Conservation (phyloP, 1,140 invertebrate genomes). For the Caerostris extrusa region DNA sequence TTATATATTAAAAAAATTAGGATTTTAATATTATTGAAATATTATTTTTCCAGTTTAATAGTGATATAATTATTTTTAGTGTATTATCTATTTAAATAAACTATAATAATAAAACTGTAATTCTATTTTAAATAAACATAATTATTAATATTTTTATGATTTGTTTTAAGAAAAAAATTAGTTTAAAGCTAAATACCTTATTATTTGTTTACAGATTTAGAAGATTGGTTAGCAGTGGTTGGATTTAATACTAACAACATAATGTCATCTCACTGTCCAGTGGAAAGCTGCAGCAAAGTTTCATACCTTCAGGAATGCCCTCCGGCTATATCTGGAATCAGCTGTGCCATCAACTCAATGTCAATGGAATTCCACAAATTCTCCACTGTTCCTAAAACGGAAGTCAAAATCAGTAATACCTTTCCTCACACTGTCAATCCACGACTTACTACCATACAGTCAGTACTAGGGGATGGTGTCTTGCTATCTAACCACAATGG, state of each 20-base stretch:
- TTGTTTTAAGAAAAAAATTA: no score
- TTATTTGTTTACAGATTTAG: conserved; percentile 71
- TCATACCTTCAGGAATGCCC: conserved; percentile 63
- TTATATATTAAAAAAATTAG: no score
- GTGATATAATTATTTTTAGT: no score
- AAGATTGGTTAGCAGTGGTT: conserved; percentile 78
- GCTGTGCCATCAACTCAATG: conserved; percentile 75
- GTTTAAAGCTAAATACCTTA: no score
- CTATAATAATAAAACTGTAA: no score
- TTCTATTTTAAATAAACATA: no score
- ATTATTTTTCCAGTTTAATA: no score
- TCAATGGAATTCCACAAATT: conserved; percentile 76
- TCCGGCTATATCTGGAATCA: conserved; percentile 78
- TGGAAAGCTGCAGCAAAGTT: conserved; percentile 61
- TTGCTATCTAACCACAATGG: conserved; percentile 88
- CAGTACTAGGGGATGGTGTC: conserved; percentile 93
- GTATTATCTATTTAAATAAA: no score
- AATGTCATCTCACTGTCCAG: conserved; percentile 65
- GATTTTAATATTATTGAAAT: no score
- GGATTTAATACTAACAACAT: conserved; percentile 78
- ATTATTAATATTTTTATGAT: no score
- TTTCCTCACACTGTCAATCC: conserved; percentile 84
- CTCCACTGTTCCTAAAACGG: conserved; percentile 78
- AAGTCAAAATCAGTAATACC: conserved; percentile 75
- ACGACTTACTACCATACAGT: conserved; percentile 84